Conservation (phyloP, 2,888 invertebrate genomes). For the Tenthredo amoena region DNA sequence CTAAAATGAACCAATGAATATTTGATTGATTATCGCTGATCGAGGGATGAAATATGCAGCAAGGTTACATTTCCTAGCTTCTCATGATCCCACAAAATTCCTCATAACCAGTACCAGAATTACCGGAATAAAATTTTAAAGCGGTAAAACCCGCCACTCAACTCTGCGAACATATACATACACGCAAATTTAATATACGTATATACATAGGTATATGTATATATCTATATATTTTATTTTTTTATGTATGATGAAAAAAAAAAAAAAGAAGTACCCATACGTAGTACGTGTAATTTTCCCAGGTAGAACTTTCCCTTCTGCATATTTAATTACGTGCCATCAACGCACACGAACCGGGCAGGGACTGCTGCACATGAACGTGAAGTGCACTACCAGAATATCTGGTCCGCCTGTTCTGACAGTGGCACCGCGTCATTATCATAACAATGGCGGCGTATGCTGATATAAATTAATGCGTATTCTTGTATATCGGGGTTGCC, state of each 20-base stretch:
- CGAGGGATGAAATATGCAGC: background rate
- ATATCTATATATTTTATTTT: background rate
- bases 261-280: background rate
- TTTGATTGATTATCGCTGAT: background rate
- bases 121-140: conserved; percentile 6
- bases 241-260: background rate
- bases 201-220: background rate
- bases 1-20: background rate
- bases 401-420: conserved; percentile 61
- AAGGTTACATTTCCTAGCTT: background rate
- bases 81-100: background rate
- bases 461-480: conserved; percentile 78
- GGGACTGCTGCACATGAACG: conserved; percentile 52
- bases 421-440: conserved; percentile 68
- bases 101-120: background rate
- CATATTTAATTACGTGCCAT: conserved; percentile 67
- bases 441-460: conserved; percentile 75
- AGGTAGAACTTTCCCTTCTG: conserved; percentile 69
- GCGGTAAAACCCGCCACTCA: background rate
- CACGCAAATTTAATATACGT: background rate
- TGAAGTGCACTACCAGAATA: conserved; percentile 62
- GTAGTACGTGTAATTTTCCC: conserved; percentile 69
- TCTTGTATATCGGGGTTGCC: conserved; percentile 70
- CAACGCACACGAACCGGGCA: conserved; percentile 63
- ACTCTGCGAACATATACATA: background rate